Evolutionary conservation across 2,888 invertebrate genomes (phyloP), one percentile per base, ranked within the genome.

Genomic region (Ecliptopera silaceata): DNA sequence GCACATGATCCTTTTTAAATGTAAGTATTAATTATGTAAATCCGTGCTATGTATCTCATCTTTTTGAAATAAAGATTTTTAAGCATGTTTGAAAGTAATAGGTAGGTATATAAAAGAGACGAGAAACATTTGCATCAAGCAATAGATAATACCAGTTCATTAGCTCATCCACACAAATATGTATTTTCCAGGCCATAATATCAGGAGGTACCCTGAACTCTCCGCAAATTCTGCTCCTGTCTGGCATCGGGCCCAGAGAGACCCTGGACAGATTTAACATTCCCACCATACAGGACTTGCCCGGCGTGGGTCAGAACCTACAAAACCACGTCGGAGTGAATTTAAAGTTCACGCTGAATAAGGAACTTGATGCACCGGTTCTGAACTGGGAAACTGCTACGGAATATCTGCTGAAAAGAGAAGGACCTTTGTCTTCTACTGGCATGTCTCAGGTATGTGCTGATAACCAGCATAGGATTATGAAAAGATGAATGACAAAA

Each of bases 221-320:
- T 0, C 95, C 95, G 0, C 94, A 95, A 80, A 81, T 95, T 10
- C 86, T 95, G 2, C 73, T 95, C 2, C 88, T 94, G 2, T 95
- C 95, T 0, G 95, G 95, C 8, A 90, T 95, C 5, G 95, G 95
- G 0, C 94, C 95, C 0, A 92, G 88, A 67, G 88, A 92, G 4
- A 93, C 93, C 42, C 79, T 95, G 1, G 80, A 91, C 41, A 86
- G 88, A 53, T 92, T 93, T 55, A 93, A 93, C 51, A 93, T 95
- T 22, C 92, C 92, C 4, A 88, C 93, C 8, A 84, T 94, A 20
- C 92, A 93, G 59, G 92, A 95, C 60, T 79, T 95, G 15, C 94
- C 94, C 0, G 95, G 95, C 0, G 95, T 95, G 0, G 95, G 95
- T 0, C 92, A 93, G 70, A 95, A 95, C 71, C 79, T 95, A 0